A percentile compares a stretch with the other conserved stretches of the same genome.
Evolutionary conservation across 1,140 invertebrate genomes (phyloP).

Genomic region (Pseudomyrmex dendroicus): DNA sequence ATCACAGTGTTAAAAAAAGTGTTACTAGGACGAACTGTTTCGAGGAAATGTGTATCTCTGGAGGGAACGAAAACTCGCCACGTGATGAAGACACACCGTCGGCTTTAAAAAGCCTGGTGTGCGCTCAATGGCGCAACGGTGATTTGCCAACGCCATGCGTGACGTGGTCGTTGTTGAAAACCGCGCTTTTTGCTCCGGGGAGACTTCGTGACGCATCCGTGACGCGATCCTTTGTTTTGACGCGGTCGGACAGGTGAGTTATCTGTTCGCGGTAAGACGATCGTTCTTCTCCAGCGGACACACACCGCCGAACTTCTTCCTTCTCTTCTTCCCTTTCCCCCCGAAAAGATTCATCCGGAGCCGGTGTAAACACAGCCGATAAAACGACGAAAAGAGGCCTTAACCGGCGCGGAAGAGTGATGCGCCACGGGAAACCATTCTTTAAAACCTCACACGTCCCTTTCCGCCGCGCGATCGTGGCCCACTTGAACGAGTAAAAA

Average conservation of each 20-base stretch:
- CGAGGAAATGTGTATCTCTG: not conserved
- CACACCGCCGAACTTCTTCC: conserved; percentile 71
- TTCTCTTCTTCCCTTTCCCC: conserved; percentile 3
- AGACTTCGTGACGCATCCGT: conserved; percentile 23
- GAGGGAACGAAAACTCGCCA: not conserved
- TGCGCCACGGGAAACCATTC: conserved; percentile 81
- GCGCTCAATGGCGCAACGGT: conserved; percentile 28
- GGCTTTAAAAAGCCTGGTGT: conserved; percentile 1
- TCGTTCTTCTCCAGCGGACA: conserved; percentile 77
- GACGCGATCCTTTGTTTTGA: conserved; percentile 77
- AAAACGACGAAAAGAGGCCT: conserved; percentile 76
- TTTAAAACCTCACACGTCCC: conserved; percentile 77
- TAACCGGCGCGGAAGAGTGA: conserved; percentile 80
- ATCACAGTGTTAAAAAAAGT: not conserved
- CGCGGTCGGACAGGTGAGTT: conserved; percentile 75
- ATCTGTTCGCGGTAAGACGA: conserved; percentile 72
- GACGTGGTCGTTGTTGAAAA: conserved; percentile 37
- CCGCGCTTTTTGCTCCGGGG: conserved; percentile 45
- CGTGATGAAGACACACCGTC: conserved; percentile 22
- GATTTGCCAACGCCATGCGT: conserved; percentile 54
- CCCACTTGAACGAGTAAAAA: conserved; percentile 74
- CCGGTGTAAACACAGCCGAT: conserved; percentile 79
- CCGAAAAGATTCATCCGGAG: conserved; percentile 77
- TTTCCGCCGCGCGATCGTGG: conserved; percentile 68
- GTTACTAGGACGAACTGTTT: not conserved